Conservation (phyloP, 2,888 invertebrate species). For the Arge pagana region DNA sequence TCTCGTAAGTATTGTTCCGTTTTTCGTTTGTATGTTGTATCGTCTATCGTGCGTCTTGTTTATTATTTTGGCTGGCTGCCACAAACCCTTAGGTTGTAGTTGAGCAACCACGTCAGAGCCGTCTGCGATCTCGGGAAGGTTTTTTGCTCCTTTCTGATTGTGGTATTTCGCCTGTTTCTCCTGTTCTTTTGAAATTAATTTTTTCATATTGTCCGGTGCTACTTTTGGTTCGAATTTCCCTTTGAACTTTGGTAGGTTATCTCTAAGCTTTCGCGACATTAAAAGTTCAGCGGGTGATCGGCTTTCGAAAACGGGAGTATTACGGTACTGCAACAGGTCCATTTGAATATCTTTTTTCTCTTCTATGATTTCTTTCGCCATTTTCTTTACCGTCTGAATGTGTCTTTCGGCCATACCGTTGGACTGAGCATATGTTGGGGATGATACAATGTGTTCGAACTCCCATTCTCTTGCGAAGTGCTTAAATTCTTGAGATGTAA, state of each 20-base stretch:
- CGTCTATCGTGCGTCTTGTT: constrained; percentile 17
- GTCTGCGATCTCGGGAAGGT: constrained; percentile 11
- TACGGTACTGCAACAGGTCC: constrained; percentile 30
- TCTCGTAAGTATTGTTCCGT: constrained; percentile 13
- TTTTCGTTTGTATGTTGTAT: constrained; percentile 20
- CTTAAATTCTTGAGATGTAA: constrained; percentile 20
- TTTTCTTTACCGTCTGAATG: constrained; percentile 27
- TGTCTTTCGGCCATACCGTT: constrained; percentile 32
- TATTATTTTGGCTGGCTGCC: constrained; percentile 19
- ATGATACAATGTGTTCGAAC: constrained; percentile 27
- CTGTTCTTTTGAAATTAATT: constrained; percentile 14
- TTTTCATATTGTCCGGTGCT: not conserved
- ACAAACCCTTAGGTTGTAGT: constrained; percentile 18
- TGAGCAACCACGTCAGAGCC: constrained; percentile 21
- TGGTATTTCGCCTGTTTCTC: constrained; percentile 14
- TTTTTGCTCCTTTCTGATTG: constrained; percentile 20
- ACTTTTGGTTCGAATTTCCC: constrained; percentile 2
- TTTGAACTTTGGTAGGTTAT: constrained; percentile 5
- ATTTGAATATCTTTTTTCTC: constrained; percentile 29
- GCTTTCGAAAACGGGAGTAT: too few species aligned
- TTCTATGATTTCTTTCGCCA: constrained; percentile 24
- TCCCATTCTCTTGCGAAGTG: constrained; percentile 25
- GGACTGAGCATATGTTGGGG: constrained; percentile 25
- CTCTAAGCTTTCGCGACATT: constrained; percentile 22
- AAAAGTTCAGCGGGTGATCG: constrained; percentile 20